Evolutionary conservation across 1,140 invertebrate genomes (phyloP), one percentile per base, ranked within the genome.

Genomic region (Ganaspis sp.): DNA sequence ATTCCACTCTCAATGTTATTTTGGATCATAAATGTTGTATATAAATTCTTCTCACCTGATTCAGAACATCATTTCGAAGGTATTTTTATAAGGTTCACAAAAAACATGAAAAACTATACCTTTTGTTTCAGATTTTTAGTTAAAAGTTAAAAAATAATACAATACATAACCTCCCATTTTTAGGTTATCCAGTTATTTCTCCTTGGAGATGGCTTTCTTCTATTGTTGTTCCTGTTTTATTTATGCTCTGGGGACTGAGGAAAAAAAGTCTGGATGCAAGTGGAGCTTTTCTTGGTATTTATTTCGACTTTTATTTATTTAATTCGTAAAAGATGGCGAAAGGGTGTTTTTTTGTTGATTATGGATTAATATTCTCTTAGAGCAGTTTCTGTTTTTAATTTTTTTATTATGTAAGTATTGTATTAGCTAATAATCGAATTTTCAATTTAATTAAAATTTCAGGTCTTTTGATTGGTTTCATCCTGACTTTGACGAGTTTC

Each of bases 401-500:
- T 8, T 1, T 21, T 45, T 17, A 40, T 42, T 6, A 6, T 1
- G 21, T 15, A 45, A 5, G 9, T 21, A 45, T 40, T 34, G n/a
- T 29, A 45, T 42, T 40, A n/a, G 8, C 29, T 45, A 71, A 42
- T n/a, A n/a, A n/a, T n/a, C n/a, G 15, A 69, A 15, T 6, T 69
- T 71, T 23, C 1, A 8, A 23, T 72, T 69, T 72, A 19, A 69
- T 74, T 75, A 87, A 80, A 78, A 34, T 92, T 90, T 4, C 81
- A 95, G 95, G 93, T 12, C 89, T 96, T 23, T 75, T 96, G 12
- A 92, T 97, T 69, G 96, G 96, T 23, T 96, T 98, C 84, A 89
- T 97, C 17, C 87, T 98, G 42, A 96, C 96, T 6, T 88, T 98
- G 0, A 95, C 95, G 70, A 97, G 94, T 86, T 95, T 95, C 84